Conservation (phyloP, 2,888 invertebrate genomes). For the Tinea pellionella region DNA sequence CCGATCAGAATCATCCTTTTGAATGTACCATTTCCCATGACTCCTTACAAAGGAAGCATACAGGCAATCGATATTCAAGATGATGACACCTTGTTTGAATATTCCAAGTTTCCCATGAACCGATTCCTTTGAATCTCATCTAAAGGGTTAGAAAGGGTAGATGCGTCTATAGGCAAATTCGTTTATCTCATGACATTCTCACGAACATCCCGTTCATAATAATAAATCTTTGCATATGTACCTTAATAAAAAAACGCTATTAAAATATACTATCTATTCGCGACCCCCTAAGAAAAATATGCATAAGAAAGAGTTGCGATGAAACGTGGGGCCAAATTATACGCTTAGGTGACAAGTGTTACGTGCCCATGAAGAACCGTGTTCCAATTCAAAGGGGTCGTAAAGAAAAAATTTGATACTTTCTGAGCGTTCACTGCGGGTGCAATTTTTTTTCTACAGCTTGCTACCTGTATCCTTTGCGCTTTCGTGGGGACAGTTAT, state of each 20-base stretch:
- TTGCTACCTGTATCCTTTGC: constrained; percentile 51
- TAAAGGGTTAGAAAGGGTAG: constrained; percentile 57
- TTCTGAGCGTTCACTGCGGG: constrained; percentile 35
- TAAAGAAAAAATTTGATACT: constrained; percentile 35
- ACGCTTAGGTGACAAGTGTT: constrained; percentile 63
- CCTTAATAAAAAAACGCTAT: constrained; percentile 59
- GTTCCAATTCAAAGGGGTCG: constrained; percentile 21
- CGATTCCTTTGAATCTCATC: constrained; percentile 35
- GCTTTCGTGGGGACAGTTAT: constrained; percentile 64
- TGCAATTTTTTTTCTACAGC: constrained; percentile 39
- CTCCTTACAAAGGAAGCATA: constrained; percentile 46
- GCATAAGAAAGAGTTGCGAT: constrained; percentile 45
- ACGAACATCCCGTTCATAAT: constrained; percentile 58
- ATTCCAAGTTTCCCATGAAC: constrained; percentile 62
- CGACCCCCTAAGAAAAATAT: constrained; percentile 50
- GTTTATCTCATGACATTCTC: constrained; percentile 65
- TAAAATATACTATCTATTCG: constrained; percentile 62
- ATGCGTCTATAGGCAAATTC: constrained; percentile 66
- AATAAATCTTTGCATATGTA: constrained; percentile 67
- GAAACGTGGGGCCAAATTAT: constrained; percentile 61
- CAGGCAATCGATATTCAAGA: constrained; percentile 67
- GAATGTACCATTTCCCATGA: constrained; percentile 63
- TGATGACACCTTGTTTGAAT: constrained; percentile 71
- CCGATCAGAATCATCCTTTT: constrained; percentile 57
- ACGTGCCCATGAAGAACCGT: constrained; percentile 36